Percentiles rank a stretch among this genome's conserved stretches.
Conservation (phyloP, 1,140 invertebrate species). For the Drosophila kohkoa region DNA sequence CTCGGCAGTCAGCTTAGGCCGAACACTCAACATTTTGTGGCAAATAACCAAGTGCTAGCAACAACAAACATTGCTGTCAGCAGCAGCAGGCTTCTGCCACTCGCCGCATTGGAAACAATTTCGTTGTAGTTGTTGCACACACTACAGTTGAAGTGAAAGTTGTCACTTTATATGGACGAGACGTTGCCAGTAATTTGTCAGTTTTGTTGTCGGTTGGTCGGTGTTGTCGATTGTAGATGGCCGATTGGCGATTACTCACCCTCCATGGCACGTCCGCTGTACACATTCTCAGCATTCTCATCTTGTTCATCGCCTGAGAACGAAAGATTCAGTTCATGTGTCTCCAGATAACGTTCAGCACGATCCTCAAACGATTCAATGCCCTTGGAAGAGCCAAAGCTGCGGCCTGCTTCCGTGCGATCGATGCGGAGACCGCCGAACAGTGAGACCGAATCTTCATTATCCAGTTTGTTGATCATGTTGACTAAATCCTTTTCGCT, state of each 20-base stretch:
- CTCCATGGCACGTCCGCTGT: slow-evolving; percentile 77
- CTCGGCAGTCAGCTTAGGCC: neutral
- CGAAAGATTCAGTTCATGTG: slow-evolving; percentile 84
- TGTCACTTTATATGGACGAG: slow-evolving; percentile 12
- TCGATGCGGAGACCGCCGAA: slow-evolving; percentile 83
- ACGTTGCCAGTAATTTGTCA: slow-evolving; percentile 1
- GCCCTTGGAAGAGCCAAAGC: slow-evolving; percentile 66
- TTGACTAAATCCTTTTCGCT: slow-evolving; percentile 84
- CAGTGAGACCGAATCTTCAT: slow-evolving; percentile 77
- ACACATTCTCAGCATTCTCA: slow-evolving; percentile 75
- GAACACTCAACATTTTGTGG: slow-evolving; percentile 9
- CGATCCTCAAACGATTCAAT: slow-evolving; percentile 84
- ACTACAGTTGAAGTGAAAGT: slow-evolving; percentile 29
- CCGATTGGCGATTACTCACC: slow-evolving; percentile 59
- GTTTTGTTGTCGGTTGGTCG: neutral
- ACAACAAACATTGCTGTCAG: neutral
- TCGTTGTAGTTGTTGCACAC: slow-evolving; percentile 8
- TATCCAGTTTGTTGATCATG: slow-evolving; percentile 85
- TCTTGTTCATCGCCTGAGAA: slow-evolving; percentile 77
- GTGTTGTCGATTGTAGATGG: neutral
- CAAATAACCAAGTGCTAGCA: neutral
- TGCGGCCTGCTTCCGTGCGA: slow-evolving; percentile 69
- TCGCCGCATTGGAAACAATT: neutral
- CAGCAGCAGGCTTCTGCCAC: neutral
- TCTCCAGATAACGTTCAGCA: slow-evolving; percentile 84